Evolutionary conservation across 2,797 vertebrate genomes (phyloP), one percentile per base, ranked within the genome.

Genomic region (Capromys pilorides): DNA sequence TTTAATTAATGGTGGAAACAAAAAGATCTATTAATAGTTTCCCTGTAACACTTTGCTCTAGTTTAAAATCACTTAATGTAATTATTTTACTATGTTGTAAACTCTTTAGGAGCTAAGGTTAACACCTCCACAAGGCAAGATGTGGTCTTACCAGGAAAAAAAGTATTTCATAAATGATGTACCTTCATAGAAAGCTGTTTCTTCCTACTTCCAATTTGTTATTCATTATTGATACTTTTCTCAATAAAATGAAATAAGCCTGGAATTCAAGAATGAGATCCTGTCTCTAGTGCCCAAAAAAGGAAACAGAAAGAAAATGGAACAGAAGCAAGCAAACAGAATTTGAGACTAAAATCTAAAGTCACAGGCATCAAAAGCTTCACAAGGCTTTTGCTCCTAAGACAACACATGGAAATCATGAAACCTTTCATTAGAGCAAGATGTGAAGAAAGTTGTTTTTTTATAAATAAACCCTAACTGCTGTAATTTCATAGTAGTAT

Each of bases 1-100:
- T 86, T 88, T 90, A 21, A 66, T 81, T 81, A 95, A 77, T 28
- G 18, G n/a, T 93, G 21, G 33, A 95, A 95, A 86, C 31, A 89
- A 85, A 89, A 85, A 4, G 77, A 79, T 31, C n/a, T 84, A 93
- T 45, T 81, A 86, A 86, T 21, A 90, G 79, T 82, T 73, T 91
- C 57, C 73, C n/a, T 73, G 51, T 73, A 86, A 88, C 94, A 83
- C 22, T 62, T 45, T 80, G 45, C 45, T 8, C 45, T 45, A 45
- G 45, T 45, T 45, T 45, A 45, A 45, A 82, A 62, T 41, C 2
- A 85, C 45, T 81, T 67, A 78, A 88, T n/a, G 31, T 5, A 80
- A 24, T 84, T 13, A 80, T 36, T 88, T 57, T 75, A 86, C 36
- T 80, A 88, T 41, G 51, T 31, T 33, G 1, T 61, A 49, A 85